Percentiles rank a stretch among this genome's conserved stretches.
These are phyloP conservation scores for Helicoverpa assulta DNA, from an alignment of 2,888 invertebrate genomes.

Conservation along the genomic window DNA sequence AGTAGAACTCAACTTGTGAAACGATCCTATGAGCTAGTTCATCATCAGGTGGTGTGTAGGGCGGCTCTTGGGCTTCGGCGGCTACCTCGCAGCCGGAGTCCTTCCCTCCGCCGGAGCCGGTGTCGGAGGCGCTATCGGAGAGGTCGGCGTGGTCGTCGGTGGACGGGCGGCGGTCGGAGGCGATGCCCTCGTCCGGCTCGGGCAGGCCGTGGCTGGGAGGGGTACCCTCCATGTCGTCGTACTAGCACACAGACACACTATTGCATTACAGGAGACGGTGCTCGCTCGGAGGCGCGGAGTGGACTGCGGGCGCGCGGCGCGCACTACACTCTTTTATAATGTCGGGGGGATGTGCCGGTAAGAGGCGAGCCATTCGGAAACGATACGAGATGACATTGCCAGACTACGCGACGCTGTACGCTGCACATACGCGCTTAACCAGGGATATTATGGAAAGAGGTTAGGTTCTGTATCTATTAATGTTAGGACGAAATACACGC, in stretches of 20 bases:
- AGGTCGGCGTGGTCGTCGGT: conserved; percentile 92
- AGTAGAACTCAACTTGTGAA: conserved; percentile 98
- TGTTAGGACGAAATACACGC: conserved; percentile 50
- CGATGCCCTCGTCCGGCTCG: conserved; percentile 86
- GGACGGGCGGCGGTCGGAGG: conserved; percentile 85
- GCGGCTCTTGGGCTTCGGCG: conserved; percentile 89
- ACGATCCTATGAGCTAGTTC: conserved; percentile 95
- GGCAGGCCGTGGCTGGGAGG: conserved; percentile 78
- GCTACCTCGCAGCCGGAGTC: conserved; percentile 93
- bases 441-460: conserved; percentile 59
- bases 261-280: conserved; percentile 83
- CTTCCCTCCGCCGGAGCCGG: conserved; percentile 91
- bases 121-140: conserved; percentile 92
- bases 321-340: conserved; percentile 82
- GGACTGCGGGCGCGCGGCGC: conserved; percentile 88
- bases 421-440: conserved; percentile 47
- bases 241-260: conserved; percentile 74
- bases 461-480: conserved; percentile 46
- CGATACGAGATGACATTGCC: conserved; percentile 83
- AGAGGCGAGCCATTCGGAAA: conserved; percentile 84
- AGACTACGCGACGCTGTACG: conserved; percentile 74
- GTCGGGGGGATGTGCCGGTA: conserved; percentile 85
- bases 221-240: conserved; percentile 83
- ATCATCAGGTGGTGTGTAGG: conserved; percentile 93
- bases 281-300: conserved; percentile 82